Evolutionary conservation across 2,888 invertebrate species (phyloP).

Genomic region (Drosophila percnosoma): DNA sequence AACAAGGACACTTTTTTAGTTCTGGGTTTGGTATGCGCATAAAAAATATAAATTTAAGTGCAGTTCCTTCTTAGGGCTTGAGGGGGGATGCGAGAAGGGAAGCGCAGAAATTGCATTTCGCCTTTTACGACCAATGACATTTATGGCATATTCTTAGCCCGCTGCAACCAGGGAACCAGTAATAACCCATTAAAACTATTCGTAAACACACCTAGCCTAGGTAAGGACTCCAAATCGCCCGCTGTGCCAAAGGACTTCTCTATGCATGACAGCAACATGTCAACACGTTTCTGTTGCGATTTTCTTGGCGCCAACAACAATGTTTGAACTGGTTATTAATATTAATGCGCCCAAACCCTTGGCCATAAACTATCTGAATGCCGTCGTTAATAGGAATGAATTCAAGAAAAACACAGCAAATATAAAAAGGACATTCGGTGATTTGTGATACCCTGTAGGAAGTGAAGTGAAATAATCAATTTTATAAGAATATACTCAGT

Average conservation of each 20-base stretch:
- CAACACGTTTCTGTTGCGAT: constrained; percentile 47
- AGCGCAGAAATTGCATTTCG: constrained; percentile 73
- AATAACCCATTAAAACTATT: constrained; percentile 82
- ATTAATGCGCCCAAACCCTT: constrained; percentile 64
- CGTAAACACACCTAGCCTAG: constrained; percentile 66
- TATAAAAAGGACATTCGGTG: not conserved
- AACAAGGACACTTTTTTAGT: constrained; percentile 53
- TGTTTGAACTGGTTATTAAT: constrained; percentile 75
- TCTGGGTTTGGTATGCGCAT: constrained; percentile 60
- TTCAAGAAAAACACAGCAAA: not conserved
- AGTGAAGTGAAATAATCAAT: not conserved
- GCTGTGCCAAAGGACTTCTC: constrained; percentile 31
- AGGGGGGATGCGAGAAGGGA: constrained; percentile 23
- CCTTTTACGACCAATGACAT: constrained; percentile 77
- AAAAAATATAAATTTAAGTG: constrained; percentile 76
- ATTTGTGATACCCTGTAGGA: not conserved
- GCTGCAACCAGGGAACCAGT: constrained; percentile 35
- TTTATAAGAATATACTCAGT: not conserved
- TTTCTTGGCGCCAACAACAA: constrained; percentile 64
- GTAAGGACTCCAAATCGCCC: constrained; percentile 23
- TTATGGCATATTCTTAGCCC: constrained; percentile 63
- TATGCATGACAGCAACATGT: constrained; percentile 45
- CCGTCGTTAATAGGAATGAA: constrained; percentile 53
- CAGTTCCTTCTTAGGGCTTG: constrained; percentile 41
- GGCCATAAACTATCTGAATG: constrained; percentile 47